Base-by-base conservation (phyloP, 2,888 invertebrate genomes). In the Blastobasis adustella region DNA sequence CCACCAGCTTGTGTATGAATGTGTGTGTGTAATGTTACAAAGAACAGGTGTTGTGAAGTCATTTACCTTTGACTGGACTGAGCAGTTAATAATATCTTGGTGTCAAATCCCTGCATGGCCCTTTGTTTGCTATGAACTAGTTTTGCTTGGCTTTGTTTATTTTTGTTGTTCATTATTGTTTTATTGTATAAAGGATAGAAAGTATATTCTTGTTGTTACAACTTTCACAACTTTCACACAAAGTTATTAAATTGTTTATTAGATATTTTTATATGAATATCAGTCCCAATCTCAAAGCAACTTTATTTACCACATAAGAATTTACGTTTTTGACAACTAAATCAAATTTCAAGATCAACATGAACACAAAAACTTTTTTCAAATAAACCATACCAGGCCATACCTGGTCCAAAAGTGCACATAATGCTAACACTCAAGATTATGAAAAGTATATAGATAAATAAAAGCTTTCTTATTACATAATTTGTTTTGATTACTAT, bases 31-130 rank as follows among this genome's bases (percentile, higher is more conserved):
- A 45, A 58, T 71, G 63, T 66, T 79, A 82, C 77, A 79, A 78
- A 79, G 81, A 82, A 82, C 87, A 88, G 86, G 88, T 88, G 87
- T 71, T 81, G 61, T 71, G 68, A 73, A 79, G 86, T 88, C 87
- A 83, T 86, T 88, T 87, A 86, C 87, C 88, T 83, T 71, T 83
- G 76, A 71, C 71, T 79, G 73, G 67, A 68, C 66, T 66, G 75
- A 72, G 63, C 68, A 75, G 76, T 76, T 80, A 79, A 76, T 79
- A 76, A 73, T 74, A 80, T 67, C 67, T 68, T 71, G 65, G 69
- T 71, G 78, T 72, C 51, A 72, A 79, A 79, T 79, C 71, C 63
- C 65, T 74, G 69, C 66, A 57, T 56, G 63, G 58, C 61, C 61
- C 65, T 71, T 69, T 70, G 73, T 69, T 74, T 80, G 72, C 75